A percentile compares a stretch with the other conserved stretches of the same genome.
Evolutionary conservation across 2,797 vertebrate genomes (phyloP).

Genomic region (Antrozous pallidus): DNA sequence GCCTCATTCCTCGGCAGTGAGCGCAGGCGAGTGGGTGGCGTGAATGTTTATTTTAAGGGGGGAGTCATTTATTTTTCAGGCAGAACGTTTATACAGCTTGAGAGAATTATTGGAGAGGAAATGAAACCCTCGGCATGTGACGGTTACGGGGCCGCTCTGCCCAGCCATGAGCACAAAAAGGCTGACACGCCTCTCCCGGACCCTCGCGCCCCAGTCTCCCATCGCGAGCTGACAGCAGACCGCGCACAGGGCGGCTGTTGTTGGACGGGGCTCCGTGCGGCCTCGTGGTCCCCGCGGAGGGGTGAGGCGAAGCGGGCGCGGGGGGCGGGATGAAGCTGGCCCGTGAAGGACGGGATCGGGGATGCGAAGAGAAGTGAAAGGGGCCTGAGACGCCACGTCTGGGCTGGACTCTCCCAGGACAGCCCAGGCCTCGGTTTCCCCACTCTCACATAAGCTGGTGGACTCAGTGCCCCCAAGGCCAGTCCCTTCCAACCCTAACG

Average conservation of each 20-base stretch:
- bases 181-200: not conserved
- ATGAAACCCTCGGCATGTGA: slow-evolving; percentile 75
- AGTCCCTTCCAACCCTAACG: not conserved
- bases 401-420: not conserved
- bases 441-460: not conserved
- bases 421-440: not conserved
- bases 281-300: not conserved
- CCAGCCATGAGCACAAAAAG: slow-evolving; percentile 7
- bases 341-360: not conserved
- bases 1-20: slow-evolving; percentile 76
- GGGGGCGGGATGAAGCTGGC: not conserved
- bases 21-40: slow-evolving; percentile 66
- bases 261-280: not conserved
- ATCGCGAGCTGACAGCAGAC: rapidly evolving
- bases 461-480: no score
- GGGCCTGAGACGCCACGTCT: not conserved
- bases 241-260: not conserved
- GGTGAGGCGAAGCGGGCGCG: not conserved
- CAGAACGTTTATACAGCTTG: slow-evolving; percentile 83
- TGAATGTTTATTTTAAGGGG: slow-evolving; percentile 76
- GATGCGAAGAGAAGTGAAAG: rapidly evolving
- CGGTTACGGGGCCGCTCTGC: slow-evolving; percentile 58
- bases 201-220: not conserved
- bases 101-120: slow-evolving; percentile 83
- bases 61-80: slow-evolving; percentile 79